Percentiles rank a stretch among this genome's conserved stretches.
phyloP scores from a whole-genome alignment of 2,113 vertebrate species.

The Smithornis capensis region DNA sequence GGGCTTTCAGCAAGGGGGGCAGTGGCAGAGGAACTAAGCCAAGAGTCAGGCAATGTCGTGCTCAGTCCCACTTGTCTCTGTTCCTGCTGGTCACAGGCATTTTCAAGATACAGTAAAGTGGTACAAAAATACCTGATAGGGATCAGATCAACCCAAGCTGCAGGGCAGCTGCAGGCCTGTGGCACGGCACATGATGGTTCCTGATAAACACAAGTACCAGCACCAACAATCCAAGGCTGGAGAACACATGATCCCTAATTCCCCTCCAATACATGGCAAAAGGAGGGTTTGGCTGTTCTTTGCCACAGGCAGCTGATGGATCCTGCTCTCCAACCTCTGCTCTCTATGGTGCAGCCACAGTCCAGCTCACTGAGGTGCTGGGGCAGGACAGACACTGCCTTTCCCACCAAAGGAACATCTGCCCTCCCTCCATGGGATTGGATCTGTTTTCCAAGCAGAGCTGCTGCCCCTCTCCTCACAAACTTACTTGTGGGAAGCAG shows the following conservation, averaged over 20 bases:
- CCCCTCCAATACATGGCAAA: neutral
- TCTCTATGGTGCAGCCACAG: neutral
- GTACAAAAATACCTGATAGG: neutral
- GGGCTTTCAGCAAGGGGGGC: neutral
- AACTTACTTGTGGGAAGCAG: neutral
- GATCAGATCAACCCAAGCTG: neutral
- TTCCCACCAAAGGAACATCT: neutral
- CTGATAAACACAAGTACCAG: neutral
- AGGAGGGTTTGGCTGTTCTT: neutral
- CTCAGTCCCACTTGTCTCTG: neutral
- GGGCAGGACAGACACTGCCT: neutral
- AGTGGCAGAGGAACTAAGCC: neutral
- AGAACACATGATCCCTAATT: neutral
- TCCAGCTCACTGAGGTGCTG: neutral
- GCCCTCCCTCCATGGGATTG: fast-evolving
- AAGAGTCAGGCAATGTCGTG: neutral
- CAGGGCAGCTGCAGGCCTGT: neutral
- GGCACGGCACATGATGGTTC: fast-evolving
- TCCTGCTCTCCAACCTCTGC: neutral
- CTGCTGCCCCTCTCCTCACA: neutral
- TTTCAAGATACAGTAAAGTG: neutral
- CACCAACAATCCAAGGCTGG: neutral
- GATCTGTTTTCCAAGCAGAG: neutral
- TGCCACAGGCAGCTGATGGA: neutral
- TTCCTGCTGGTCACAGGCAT: neutral